phyloP scores from a whole-genome alignment of 2,797 vertebrate species.

The Scolopax rusticola region DNA sequence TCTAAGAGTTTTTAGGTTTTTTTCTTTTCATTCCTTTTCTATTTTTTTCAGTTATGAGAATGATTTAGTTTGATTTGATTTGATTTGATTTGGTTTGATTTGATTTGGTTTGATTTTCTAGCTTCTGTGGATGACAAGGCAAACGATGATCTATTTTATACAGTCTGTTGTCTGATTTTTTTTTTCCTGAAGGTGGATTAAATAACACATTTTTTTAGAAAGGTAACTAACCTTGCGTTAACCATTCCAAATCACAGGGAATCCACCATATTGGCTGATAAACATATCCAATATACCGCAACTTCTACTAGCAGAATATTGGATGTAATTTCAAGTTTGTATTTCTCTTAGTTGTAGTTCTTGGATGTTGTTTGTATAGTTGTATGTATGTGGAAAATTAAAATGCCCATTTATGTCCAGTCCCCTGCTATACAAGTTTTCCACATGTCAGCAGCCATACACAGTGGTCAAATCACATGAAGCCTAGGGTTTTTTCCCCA shows the following conservation, averaged over 20 bases:
- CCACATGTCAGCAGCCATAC: background rate
- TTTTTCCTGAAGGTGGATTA: background rate
- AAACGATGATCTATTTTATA: background rate
- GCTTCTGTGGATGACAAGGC: background rate
- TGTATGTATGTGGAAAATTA: background rate
- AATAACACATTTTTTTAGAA: background rate
- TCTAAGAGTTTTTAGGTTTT: background rate
- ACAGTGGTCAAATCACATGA: background rate
- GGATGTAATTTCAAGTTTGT: background rate
- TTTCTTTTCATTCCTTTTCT: background rate
- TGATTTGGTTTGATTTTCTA: background rate
- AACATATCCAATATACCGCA: background rate
- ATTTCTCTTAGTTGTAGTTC: background rate
- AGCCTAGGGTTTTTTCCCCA: background rate
- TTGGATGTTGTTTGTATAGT: background rate
- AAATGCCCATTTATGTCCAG: background rate
- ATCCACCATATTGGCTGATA: rapidly evolving
- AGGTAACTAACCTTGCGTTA: background rate
- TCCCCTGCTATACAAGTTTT: background rate
- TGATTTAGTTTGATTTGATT: background rate
- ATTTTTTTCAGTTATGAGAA: background rate
- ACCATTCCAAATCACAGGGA: background rate
- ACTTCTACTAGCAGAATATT: background rate
- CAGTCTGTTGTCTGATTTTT: background rate
- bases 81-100: no score